phyloP scores from a whole-genome alignment of 2,888 invertebrate genomes.

The Phrixothrix hirtus region DNA sequence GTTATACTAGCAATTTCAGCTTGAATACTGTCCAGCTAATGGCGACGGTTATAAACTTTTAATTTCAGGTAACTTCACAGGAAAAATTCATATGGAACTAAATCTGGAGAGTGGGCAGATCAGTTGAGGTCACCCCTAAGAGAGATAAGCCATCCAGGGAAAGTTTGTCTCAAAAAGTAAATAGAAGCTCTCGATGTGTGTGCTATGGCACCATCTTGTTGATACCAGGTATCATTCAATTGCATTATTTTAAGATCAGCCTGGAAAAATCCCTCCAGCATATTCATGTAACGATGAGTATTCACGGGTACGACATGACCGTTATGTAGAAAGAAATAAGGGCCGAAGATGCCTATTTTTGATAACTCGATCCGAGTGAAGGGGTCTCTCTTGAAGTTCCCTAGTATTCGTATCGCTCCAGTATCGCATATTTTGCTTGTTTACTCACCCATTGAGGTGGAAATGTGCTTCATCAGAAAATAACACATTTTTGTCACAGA shows the following conservation, averaged over 20 bases:
- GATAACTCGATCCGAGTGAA: constrained; percentile 3
- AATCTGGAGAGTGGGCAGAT: neutral
- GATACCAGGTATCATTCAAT: too few relatives aligned
- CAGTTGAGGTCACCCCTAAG: neutral
- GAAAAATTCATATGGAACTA: neutral
- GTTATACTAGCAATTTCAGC: constrained; percentile 1
- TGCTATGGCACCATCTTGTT: too few relatives aligned
- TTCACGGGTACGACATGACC: too few relatives aligned
- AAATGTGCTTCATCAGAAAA: too few relatives aligned
- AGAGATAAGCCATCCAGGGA: neutral
- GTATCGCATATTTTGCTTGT: constrained; percentile 10
- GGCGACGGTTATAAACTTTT: neutral
- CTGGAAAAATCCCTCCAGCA: constrained; percentile 1
- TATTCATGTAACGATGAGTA: constrained; percentile 1
- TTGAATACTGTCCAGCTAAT: neutral
- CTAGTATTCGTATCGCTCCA: constrained; percentile 3
- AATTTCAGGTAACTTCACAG: neutral
- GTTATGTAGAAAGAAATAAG: too few relatives aligned
- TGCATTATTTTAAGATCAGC: neutral
- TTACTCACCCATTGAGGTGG: constrained; percentile 11
- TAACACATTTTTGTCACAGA: too few relatives aligned
- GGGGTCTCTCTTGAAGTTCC: constrained; percentile 4
- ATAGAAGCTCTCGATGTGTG: neutral
- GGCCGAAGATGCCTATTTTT: neutral
- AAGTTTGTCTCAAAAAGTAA: neutral